Base-by-base conservation (phyloP, 2,888 invertebrate genomes). In the Dolichomitus sp. region DNA sequence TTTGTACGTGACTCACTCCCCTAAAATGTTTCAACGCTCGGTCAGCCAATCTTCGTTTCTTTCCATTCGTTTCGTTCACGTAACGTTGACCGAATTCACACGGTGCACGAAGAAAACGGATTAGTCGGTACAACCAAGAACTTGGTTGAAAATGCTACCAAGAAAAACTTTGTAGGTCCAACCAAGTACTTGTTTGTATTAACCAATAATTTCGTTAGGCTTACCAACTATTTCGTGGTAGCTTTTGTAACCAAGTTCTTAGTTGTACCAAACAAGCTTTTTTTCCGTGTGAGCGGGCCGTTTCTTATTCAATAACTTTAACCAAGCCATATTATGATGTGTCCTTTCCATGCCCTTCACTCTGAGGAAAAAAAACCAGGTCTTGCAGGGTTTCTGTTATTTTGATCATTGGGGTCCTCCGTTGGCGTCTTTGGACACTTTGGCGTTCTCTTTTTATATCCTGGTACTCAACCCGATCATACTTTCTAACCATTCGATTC, bases 401-500 rank as follows among this genome's bases (percentile, higher is more conserved):
- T 23, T 23, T 45, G 45, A 45, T 14, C 45, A 23, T 37, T 19
- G 17, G 12, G 19, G 11, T 9, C 37, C 33, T 7, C 33, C 7
- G 33, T 5, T 37, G 27, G 14, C 68, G 17, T 74, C 33, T 1
- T 27, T 65, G 45, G 65, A 79, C 57, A 68, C 59, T 68, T 68
- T 45, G 68, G 7, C 59, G 19, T 54, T 37, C 30, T 5, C 57
- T 27, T 77, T 68, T 61, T 7, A 19, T 63, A 40, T 63, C 23
- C 57, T 30, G 23, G 61, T 33, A n/a, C 17, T 57, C 45, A 14
- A n/a, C 23, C 61, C 66, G 42, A 45, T 45, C 45, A 45, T 45
- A 50, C 79, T 75, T 80, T 82, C 33, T 23, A 65, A 27, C 73
- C 50, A 69, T 69, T 77, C 61, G 45, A 54, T 76, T 79, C 79